These are phyloP conservation scores for Trachelus tabidus DNA, from an alignment of 2,888 invertebrate species.

Conservation along the genomic window DNA sequence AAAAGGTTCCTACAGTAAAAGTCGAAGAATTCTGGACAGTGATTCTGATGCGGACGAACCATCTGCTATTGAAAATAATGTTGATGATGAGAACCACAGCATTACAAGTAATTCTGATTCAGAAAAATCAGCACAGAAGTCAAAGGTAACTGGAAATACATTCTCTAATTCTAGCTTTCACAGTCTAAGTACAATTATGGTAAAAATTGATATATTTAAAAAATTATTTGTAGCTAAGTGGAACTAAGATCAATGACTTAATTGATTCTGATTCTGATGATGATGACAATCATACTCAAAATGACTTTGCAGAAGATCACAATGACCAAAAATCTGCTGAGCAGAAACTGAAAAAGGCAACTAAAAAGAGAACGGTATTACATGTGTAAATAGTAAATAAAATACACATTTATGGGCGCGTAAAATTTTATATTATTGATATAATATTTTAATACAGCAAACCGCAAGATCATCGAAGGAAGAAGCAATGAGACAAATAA, in stretches of 20 bases:
- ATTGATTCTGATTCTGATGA: conserved; percentile 48
- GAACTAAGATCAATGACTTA: conserved; percentile 21
- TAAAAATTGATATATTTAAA: neutral
- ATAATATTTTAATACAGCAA: conserved; percentile 27
- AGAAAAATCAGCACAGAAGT: neutral
- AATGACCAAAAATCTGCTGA: conserved; percentile 9
- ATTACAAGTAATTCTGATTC: neutral
- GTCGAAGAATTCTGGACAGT: neutral
- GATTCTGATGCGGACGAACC: neutral
- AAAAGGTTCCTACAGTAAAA: neutral
- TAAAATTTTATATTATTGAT: neutral
- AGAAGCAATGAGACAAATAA: conserved; percentile 79
- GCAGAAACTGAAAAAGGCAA: conserved; percentile 18
- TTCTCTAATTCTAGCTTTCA: neutral
- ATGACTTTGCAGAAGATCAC: conserved; percentile 20
- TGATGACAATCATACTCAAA: conserved; percentile 13
- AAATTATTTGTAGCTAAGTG: neutral
- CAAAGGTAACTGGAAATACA: neutral
- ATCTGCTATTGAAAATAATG: neutral
- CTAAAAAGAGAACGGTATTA: conserved; percentile 30
- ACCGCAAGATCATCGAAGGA: conserved; percentile 60
- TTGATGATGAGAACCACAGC: neutral
- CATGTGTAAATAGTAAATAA: neutral
- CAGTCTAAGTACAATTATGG: neutral
- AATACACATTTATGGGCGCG: neutral